Base-by-base conservation (phyloP, 2,888 invertebrate genomes). In the Adineta ricciae region DNA sequence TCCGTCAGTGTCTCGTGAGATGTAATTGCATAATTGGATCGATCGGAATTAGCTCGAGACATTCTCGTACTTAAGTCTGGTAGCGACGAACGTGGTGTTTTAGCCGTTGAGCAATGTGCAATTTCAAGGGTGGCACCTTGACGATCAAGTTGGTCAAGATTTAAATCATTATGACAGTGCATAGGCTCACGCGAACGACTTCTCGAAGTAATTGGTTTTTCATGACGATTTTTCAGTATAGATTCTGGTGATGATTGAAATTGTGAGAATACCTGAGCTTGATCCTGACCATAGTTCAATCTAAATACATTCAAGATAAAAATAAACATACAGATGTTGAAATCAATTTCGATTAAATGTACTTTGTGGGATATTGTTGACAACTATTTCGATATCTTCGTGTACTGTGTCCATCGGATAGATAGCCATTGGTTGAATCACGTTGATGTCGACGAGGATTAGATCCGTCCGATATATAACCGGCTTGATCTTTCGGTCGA, bases 181-280 rank as follows among this genome's bases (percentile, higher is more conserved):
- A 78, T 41, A n/a, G 78, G 78, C n/a, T 78, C 78, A 41, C 78
- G 41, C n/a, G 78, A 78, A 78, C 78, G 78, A 78, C 24, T 41
- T 41, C 32, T 38, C n/a, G 78, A 19, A 24, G 5, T n/a, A 41
- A 11, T 11, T 0, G 24, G 9, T 41, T 38, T 38, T n/a, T 78
- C 41, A 32, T 64, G 64, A n/a, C 41, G 41, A 78, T 78, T 78
- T 41, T 41, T 41, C 41, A 41, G n/a, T 64, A 64, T 64, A 2
- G 38, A 41, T n/a, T 78, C 41, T n/a, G 38, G 78, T 2, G 38
- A 41, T 41, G 78, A 78, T 78, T 78, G 78, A 3, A n/a, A 24
- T 41, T 78, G 78, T n/a, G 41, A n/a, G 19, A 78, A 78, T 78
- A 41, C 78, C 41, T 78, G 78, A 41, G 38, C 41, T 78, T 78